A percentile compares a stretch with the other conserved stretches of the same genome.
Conservation (phyloP, 2,888 invertebrate genomes). For the Drosophila suboccidentalis region DNA sequence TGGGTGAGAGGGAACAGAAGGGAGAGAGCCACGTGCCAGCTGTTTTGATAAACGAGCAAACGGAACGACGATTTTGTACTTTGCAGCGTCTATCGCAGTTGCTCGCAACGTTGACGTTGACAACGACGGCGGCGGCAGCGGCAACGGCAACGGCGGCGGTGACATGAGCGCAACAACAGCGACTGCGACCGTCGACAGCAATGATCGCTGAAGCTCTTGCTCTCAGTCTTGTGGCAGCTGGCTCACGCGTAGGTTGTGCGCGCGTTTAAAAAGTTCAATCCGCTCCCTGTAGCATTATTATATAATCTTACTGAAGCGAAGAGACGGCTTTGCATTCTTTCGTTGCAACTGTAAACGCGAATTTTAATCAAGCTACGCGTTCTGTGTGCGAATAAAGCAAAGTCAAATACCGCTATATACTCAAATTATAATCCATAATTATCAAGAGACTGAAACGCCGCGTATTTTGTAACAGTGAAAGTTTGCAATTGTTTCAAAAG, state of each 20-base stretch:
- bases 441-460: constrained; percentile 15
- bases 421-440: constrained; percentile 10
- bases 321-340: constrained; percentile 61
- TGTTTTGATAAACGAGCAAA: constrained; percentile 43
- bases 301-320: constrained; percentile 65
- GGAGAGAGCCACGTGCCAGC: constrained; percentile 57
- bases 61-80: constrained; percentile 50
- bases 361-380: constrained; percentile 52
- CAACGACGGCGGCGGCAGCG: no score
- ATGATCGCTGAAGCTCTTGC: constrained; percentile 38
- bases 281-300: constrained; percentile 58
- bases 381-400: constrained; percentile 52
- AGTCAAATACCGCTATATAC: constrained; percentile 41
- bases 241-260: constrained; percentile 82
- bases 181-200: neutral
- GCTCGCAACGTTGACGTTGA: constrained; percentile 6
- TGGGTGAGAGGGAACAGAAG: constrained; percentile 4
- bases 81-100: constrained; percentile 54
- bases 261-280: constrained; percentile 53
- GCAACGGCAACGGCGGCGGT: no score
- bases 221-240: constrained; percentile 84
- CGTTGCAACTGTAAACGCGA: constrained; percentile 56
- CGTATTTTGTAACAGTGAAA: constrained; percentile 56
- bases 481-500: constrained; percentile 55
- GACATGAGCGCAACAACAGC: no score